Evolutionary conservation across 1,140 invertebrate genomes (phyloP), one percentile per base, ranked within the genome.

Genomic region (Ridgeia piscesae): DNA sequence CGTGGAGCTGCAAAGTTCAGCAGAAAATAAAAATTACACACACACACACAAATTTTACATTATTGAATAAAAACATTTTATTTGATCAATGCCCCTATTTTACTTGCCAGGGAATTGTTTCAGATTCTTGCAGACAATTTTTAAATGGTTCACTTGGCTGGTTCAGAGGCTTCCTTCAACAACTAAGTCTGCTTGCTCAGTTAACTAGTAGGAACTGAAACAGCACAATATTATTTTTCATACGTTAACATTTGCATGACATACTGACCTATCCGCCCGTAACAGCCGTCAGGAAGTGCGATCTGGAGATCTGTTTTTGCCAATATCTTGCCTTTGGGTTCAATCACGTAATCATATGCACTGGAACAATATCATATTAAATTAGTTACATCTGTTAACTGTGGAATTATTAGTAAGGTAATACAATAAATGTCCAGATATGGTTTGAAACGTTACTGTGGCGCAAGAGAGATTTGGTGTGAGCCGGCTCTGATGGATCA

Each of bases 231-330:
- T n/a, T n/a, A 50, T 50, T 21, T 11, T 21, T 11, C 48, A 50
- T 21, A 77, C 17, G 58, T 8, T 77, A 77, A 21, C 17, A 77
- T 2, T 77, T 77, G 27, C 58, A 42, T 50, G 33, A 92, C 92
- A 91, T 31, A 89, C 93, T 92, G 92, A 96, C 96, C 96, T 58
- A 99, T 97, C 94, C 99, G 96, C 11, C 99, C 99, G 96, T 99
- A 99, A 94, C 98, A 99, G 14, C 98, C 98, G 91, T 97, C 96
- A 1, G 99, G 97, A 21, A 97, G 42, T n/a, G 95, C 96, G 50
- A 97, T 95, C 94, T 99, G 98, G 58, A 99, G 96, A 95, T 99
- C 99, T 14, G 99, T 99, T 94, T 98, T 98, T 0, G 99, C 97
- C 6, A 99, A 95, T 92, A 96, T 97, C 96, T 99, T 99, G 1